phyloP scores from a whole-genome alignment of 2,888 invertebrate genomes.

The Andrena haemorrhoa region DNA sequence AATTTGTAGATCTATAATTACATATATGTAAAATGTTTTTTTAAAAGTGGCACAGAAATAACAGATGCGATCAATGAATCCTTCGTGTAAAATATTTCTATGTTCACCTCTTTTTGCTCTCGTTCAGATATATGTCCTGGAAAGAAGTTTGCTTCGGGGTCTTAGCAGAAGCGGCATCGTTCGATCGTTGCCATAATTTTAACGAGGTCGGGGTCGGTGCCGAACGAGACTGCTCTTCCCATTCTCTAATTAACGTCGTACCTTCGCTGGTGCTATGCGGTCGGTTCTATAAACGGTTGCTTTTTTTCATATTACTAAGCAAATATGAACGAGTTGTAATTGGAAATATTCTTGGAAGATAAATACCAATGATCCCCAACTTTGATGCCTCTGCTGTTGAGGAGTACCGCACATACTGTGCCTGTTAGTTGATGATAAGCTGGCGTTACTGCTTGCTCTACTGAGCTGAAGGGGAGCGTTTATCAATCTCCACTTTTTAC shows the following conservation, averaged over 20 bases:
- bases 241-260: slow-evolving; percentile 87
- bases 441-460: slow-evolving; percentile 92
- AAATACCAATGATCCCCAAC: slow-evolving; percentile 88
- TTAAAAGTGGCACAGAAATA: not conserved
- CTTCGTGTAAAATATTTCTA: not conserved
- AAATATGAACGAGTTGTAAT: not conserved
- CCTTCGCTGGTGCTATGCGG: slow-evolving; percentile 87
- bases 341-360: slow-evolving; percentile 16
- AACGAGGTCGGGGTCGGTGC: slow-evolving; percentile 91
- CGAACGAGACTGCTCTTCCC: slow-evolving; percentile 90
- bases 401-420: slow-evolving; percentile 83
- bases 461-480: slow-evolving; percentile 93
- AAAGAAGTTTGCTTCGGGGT: slow-evolving; percentile 79
- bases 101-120: slow-evolving; percentile 78
- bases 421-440: slow-evolving; percentile 85
- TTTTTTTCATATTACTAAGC: not conserved
- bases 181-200: slow-evolving; percentile 82
- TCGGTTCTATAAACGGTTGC: slow-evolving; percentile 82
- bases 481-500: slow-evolving; percentile 94
- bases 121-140: slow-evolving; percentile 78
- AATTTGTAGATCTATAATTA: slow-evolving; percentile 74
- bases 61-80: not conserved
- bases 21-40: slow-evolving; percentile 11
- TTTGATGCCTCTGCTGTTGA: slow-evolving; percentile 88
- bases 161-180: slow-evolving; percentile 71